Conservation (phyloP, 2,113 vertebrate genomes). For the Zeus faber region DNA sequence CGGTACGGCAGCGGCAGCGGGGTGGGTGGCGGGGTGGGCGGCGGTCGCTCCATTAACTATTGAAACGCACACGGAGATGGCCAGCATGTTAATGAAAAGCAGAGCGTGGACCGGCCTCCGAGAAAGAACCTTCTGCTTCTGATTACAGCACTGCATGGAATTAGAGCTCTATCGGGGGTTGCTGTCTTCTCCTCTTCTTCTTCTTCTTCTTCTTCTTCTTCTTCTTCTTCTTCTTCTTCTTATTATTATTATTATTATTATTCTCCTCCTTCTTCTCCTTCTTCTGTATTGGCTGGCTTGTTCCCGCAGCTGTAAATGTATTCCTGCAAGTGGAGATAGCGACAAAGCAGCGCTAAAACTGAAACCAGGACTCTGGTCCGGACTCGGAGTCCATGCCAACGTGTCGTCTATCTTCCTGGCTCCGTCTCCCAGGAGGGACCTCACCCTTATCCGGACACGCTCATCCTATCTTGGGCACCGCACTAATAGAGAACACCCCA, state of each 20-base stretch:
- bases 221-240: constrained; percentile 7
- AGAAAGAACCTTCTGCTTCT: constrained; percentile 60
- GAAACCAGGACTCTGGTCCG: constrained; percentile 42
- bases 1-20: constrained; percentile 57
- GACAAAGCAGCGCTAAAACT: constrained; percentile 55
- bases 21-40: constrained; percentile 54
- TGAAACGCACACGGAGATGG: constrained; percentile 70
- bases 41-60: constrained; percentile 77
- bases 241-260: too few relatives aligned
- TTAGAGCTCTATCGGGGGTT: constrained; percentile 55
- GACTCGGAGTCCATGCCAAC: constrained; percentile 47
- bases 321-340: constrained; percentile 46
- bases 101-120: constrained; percentile 52
- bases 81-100: constrained; percentile 74
- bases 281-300: neutral
- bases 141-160: constrained; percentile 61
- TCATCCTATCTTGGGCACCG: constrained; percentile 45
- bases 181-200: constrained; percentile 41
- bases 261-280: constrained; percentile 21
- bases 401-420: constrained; percentile 51
- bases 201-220: constrained; percentile 6
- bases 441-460: constrained; percentile 35
- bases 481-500: constrained; percentile 44
- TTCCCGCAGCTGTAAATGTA: constrained; percentile 33
- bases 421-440: constrained; percentile 32